Evolutionary conservation across 2,113 vertebrate genomes (phyloP), one percentile per base, ranked within the genome.

Genomic region (Chitala chitala): DNA sequence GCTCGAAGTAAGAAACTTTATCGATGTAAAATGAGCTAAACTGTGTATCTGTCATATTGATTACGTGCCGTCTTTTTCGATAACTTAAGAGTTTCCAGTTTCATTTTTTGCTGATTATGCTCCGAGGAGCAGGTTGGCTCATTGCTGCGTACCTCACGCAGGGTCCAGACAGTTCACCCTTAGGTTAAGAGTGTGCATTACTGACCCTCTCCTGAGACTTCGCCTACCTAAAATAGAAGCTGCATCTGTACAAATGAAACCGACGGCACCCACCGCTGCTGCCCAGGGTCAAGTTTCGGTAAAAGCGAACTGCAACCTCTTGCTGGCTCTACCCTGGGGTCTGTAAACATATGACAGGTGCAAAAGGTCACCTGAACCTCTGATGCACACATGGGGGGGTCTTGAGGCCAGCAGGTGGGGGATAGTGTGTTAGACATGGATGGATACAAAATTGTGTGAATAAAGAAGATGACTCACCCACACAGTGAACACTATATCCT

Each of bases 361-460:
- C 72, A 51, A 58, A 20, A 38, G 72, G 72, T 61, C 55, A 73
- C 55, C 71, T 59, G 36, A 44, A 8, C 38, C 72, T 33, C 72
- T 22, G 44, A 10, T 24, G 48, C 68, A 2, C 2, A 13, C 8
- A 15, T 10, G 44, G 68, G 46, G 68, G 68, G 48, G 6, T 50
- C 24, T 22, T 15, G 9, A 26, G 48, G 15, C 29, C 13, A 3
- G n/a, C 24, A 20, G 68, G 68, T 15, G 68, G 4, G 29, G 3
- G 51, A 6, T 17, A 54, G 17, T 6, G 5, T 54, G n/a, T 10
- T 20, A 44, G 20, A 24, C 40, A 63, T 17, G 22, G 13, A 38
- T 9, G 26, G 3, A 46, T 10, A 26, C 63, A 65, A 15, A 15
- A 2, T 9, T 3, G 3, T 13, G 0, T 24, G 40, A 38, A 29